These are phyloP conservation scores for Cydia amplana DNA, from an alignment of 1,140 invertebrate genomes.

Conservation along the genomic window DNA sequence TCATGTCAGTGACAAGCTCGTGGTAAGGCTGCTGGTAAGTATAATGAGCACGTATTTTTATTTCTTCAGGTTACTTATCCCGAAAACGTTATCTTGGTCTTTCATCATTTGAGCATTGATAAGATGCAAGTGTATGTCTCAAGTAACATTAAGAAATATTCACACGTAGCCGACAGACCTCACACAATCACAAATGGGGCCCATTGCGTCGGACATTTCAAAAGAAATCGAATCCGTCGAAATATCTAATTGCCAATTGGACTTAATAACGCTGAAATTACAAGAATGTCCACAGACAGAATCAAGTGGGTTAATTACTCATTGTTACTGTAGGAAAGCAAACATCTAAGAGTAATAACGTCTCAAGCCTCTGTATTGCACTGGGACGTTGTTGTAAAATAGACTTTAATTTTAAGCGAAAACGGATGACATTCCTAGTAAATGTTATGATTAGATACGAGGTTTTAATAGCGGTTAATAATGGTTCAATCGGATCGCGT, in stretches of 20 bases:
- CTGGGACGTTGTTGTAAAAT: not conserved
- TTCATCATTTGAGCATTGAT: not conserved
- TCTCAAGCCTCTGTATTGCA: not conserved
- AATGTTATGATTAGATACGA: not conserved
- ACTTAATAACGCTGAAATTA: slow-evolving; percentile 3
- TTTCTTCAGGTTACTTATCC: no score
- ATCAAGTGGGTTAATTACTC: slow-evolving; percentile 10
- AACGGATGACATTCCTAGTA: not conserved
- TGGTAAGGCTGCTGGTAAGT: no score
- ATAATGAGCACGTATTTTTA: no score
- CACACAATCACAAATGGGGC: not conserved
- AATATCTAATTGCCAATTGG: slow-evolving; percentile 8
- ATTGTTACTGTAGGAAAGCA: slow-evolving; percentile 6
- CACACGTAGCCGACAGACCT: not conserved
- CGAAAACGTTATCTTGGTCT: no score
- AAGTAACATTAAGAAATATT: not conserved
- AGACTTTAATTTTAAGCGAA: not conserved
- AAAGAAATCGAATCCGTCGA: slow-evolving; percentile 4
- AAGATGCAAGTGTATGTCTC: not conserved
- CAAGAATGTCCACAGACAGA: slow-evolving; percentile 13
- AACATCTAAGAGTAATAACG: not conserved
- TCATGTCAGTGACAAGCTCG: no score
- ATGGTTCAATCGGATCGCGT: slow-evolving; percentile 2
- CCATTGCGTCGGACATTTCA: not conserved
- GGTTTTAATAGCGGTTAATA: not conserved